phyloP scores from a whole-genome alignment of 2,113 vertebrate species.

The Maccullochella peelii region DNA sequence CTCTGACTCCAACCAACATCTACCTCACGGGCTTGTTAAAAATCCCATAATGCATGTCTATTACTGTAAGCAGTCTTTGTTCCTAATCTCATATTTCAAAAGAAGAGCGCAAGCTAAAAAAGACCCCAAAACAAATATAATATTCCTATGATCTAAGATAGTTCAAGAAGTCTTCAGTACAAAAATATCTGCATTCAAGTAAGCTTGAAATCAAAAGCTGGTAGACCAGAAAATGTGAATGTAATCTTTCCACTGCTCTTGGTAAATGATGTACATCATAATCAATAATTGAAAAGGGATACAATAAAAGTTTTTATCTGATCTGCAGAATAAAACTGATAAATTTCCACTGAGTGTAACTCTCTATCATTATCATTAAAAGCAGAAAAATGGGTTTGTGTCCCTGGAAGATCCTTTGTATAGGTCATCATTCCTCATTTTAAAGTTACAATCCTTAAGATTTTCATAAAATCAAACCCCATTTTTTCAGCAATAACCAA shows the following conservation, averaged over 20 bases:
- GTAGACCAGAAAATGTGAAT: not conserved
- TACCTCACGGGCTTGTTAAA: conserved; percentile 38
- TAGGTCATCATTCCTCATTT: not conserved
- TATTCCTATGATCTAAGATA: conserved; percentile 6
- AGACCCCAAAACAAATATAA: not conserved
- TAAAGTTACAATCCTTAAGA: not conserved
- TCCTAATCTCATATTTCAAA: conserved; percentile 20
- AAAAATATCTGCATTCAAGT: conserved; percentile 17
- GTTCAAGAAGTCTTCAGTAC: not conserved
- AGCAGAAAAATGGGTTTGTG: not conserved
- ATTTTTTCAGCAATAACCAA: not conserved
- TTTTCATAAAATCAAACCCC: not conserved
- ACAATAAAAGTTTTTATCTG: not conserved
- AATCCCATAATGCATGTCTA: conserved; percentile 29
- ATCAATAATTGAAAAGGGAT: not conserved
- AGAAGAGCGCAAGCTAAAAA: not conserved
- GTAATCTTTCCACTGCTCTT: not conserved
- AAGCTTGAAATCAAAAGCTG: not conserved
- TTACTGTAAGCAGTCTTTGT: conserved; percentile 14
- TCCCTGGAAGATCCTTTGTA: not conserved
- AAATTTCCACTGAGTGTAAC: not conserved
- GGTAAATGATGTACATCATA: not conserved
- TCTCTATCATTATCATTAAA: not conserved
- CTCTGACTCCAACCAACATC: conserved; percentile 41
- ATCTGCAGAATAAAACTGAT: not conserved